Conservation (phyloP, 2,888 invertebrate genomes). For the Sinotaia quadrata region DNA sequence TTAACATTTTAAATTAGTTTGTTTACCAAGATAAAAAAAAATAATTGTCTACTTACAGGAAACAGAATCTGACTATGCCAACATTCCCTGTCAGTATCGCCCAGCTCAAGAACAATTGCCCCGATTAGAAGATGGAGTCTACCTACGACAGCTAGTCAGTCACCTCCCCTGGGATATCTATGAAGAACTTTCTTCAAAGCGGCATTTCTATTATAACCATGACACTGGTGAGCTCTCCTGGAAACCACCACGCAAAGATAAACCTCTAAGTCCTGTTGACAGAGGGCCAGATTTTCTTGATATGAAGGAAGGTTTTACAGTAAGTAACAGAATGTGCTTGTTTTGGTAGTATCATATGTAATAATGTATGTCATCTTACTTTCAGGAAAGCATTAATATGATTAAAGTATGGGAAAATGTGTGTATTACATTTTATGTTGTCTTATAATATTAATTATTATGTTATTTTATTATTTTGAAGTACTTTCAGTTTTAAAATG, state of each 20-base stretch:
- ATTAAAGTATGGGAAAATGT: too few relatives aligned
- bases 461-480: too few relatives aligned
- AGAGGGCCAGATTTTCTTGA: background rate
- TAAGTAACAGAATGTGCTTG: background rate
- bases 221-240: slow-evolving; percentile 68
- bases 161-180: slow-evolving; percentile 69
- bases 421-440: too few relatives aligned
- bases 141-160: slow-evolving; percentile 31
- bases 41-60: slow-evolving; percentile 12
- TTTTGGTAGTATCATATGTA: too few relatives aligned
- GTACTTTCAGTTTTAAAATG: too few relatives aligned
- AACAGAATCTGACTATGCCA: slow-evolving; percentile 28
- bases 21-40: too few relatives aligned
- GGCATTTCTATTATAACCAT: slow-evolving; percentile 70
- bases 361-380: too few relatives aligned
- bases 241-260: slow-evolving; percentile 70
- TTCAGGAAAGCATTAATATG: too few relatives aligned
- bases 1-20: too few relatives aligned
- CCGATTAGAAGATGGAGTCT: slow-evolving; percentile 35
- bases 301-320: background rate
- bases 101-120: slow-evolving; percentile 27
- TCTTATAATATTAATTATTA: too few relatives aligned
- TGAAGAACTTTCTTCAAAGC: slow-evolving; percentile 61
- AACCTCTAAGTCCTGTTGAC: slow-evolving; percentile 12
- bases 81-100: slow-evolving; percentile 25